Evolutionary conservation across 1,140 invertebrate species (phyloP).

Genomic region (Trichonephila clavipes): DNA sequence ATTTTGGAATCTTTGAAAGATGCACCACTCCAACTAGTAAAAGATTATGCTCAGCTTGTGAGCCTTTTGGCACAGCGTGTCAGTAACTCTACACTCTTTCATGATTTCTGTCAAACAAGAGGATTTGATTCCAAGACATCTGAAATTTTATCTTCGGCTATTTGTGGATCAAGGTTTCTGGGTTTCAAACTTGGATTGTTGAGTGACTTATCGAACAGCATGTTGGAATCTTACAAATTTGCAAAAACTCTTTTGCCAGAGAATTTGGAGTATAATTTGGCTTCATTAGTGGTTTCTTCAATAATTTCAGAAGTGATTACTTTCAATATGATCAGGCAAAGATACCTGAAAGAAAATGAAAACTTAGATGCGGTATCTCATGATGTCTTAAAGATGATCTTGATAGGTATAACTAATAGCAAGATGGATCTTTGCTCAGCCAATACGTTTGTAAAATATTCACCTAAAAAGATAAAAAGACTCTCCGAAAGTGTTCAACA

Average conservation of each 20-base stretch:
- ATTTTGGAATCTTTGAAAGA: neutral
- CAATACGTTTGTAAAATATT: neutral
- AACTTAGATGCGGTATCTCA: neutral
- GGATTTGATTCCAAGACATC: neutral
- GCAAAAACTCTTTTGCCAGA: neutral
- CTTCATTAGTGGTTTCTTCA: constrained; percentile 3
- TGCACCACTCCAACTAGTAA: neutral
- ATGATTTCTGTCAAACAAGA: neutral
- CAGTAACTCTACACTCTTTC: neutral
- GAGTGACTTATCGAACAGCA: neutral
- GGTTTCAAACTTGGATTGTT: constrained; percentile 4
- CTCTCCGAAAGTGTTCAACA: neutral
- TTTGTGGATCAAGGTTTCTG: constrained; percentile 44
- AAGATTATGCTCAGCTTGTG: neutral
- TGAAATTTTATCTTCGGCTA: neutral
- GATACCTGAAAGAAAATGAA: neutral
- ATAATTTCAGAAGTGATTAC: constrained; percentile 17
- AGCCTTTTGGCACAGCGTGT: neutral
- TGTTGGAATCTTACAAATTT: neutral
- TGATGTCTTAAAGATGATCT: constrained; percentile 32
- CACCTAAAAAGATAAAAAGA: neutral
- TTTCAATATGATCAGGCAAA: neutral
- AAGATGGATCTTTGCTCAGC: neutral
- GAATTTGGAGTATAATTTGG: neutral
- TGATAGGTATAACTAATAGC: constrained; percentile 29